Percentiles rank a stretch among this genome's conserved stretches.
These are phyloP conservation scores for Pagetopsis macropterus DNA, from an alignment of 2,797 vertebrate genomes.

Conservation along the genomic window DNA sequence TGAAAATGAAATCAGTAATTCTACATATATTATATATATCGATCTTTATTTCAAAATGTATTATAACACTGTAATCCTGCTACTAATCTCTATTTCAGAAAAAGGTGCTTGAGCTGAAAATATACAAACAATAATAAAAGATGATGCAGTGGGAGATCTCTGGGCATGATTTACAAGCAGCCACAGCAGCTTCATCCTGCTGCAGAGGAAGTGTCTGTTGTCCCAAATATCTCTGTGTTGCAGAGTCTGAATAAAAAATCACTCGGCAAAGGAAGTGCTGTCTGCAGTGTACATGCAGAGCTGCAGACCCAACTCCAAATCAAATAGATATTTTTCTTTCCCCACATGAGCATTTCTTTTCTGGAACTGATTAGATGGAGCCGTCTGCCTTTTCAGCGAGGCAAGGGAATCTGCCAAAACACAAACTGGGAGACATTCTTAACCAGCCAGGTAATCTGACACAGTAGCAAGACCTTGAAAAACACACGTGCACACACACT, in stretches of 20 bases:
- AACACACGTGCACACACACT: conserved; percentile 17
- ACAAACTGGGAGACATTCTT: conserved; percentile 54
- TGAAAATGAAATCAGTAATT: too few species aligned
- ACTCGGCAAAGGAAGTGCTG: conserved; percentile 37
- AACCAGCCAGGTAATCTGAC: conserved; percentile 75
- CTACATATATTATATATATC: too few species aligned
- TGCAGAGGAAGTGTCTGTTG: conserved; percentile 61
- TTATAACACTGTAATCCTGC: too few species aligned
- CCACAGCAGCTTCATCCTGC: conserved; percentile 51
- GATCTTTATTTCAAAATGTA: too few species aligned
- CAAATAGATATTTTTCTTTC: conserved; percentile 46
- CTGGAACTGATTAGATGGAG: conserved; percentile 53
- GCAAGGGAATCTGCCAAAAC: conserved; percentile 59
- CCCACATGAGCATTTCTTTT: conserved; percentile 12
- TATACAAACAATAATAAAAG: conserved; percentile 28
- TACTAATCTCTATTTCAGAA: too few species aligned
- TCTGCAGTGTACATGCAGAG: conserved; percentile 42
- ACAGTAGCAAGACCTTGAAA: conserved; percentile 65
- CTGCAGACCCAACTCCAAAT: conserved; percentile 60
- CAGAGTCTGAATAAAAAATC: conserved; percentile 68
- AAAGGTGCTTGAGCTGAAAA: conserved; percentile 12
- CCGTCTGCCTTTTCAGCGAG: conserved; percentile 37
- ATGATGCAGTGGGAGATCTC: conserved; percentile 32
- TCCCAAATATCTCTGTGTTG: conserved; percentile 57
- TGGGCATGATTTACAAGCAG: conserved; percentile 54